Evolutionary conservation across 2,888 invertebrate species (phyloP).

Genomic region (Megaustenia siamemsis): DNA sequence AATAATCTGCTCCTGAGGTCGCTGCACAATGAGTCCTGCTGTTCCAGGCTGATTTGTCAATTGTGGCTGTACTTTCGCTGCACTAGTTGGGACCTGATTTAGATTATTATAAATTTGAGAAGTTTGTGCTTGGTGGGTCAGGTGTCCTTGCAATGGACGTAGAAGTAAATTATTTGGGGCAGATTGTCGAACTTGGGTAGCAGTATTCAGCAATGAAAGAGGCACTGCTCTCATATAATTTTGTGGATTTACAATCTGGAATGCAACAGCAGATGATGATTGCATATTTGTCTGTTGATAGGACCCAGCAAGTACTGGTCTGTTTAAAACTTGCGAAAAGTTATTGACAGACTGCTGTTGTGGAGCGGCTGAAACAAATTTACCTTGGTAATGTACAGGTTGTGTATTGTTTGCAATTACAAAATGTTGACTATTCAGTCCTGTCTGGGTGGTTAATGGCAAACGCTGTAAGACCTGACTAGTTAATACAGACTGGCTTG

Average conservation of each 20-base stretch:
- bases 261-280: neutral
- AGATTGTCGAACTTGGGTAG: neutral
- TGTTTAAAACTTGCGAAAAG: neutral
- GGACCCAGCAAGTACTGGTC: neutral
- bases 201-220: neutral
- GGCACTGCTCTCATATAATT: constrained; percentile 9
- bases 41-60: neutral
- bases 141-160: neutral
- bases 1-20: constrained; percentile 17
- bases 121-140: neutral
- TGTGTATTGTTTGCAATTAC: neutral
- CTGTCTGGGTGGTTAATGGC: neutral
- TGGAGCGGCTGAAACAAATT: neutral
- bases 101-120: constrained; percentile 12
- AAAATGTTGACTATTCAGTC: constrained; percentile 27
- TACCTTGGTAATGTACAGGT: neutral
- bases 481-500: constrained; percentile 1
- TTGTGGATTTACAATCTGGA: constrained; percentile 2
- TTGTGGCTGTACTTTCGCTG: constrained; percentile 5
- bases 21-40: constrained; percentile 19
- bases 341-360: neutral
- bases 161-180: neutral
- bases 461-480: neutral
- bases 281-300: constrained; percentile 7
- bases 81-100: neutral